Percentiles rank a stretch among this genome's conserved stretches.
phyloP scores from a whole-genome alignment of 2,888 invertebrate species.

The Lepidocyrtoides sp. region DNA sequence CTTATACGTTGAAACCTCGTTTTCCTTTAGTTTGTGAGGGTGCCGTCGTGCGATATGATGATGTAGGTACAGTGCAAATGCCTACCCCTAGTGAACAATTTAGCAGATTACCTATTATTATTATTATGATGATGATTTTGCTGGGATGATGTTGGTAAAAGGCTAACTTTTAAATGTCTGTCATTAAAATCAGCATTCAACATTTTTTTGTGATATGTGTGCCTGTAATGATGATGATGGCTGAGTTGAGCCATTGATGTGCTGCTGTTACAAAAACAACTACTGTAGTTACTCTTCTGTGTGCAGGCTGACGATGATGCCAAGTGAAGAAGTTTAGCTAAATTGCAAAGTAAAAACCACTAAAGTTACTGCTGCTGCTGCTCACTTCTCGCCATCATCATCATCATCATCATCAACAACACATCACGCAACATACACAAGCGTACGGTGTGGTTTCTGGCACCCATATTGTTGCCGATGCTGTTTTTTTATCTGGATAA shows the following conservation, averaged over 20 bases:
- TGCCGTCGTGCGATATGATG: not conserved
- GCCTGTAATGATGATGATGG: conserved; percentile 19
- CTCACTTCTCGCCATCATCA: not conserved
- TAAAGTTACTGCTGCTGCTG: not conserved
- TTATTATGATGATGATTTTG: not conserved
- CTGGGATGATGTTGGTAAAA: not conserved
- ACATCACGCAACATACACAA: no score
- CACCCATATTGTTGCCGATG: conserved; percentile 14
- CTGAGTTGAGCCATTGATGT: not conserved
- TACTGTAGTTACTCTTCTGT: conserved; percentile 44
- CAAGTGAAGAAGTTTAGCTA: not conserved
- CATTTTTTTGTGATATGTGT: conserved; percentile 37
- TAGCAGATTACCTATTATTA: not conserved
- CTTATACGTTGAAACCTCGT: conserved; percentile 20
- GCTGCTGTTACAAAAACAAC: conserved; percentile 1
- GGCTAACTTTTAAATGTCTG: conserved; percentile 22
- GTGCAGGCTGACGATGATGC: not conserved
- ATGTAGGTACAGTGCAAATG: not conserved
- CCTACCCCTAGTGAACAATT: not conserved
- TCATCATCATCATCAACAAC: no score
- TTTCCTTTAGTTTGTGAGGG: not conserved
- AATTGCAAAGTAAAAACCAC: not conserved
- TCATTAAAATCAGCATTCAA: conserved; percentile 28
- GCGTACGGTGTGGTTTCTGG: no score
- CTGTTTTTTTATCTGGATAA: conserved; percentile 65